These are phyloP conservation scores for Pseudoips prasinana DNA, from an alignment of 2,888 invertebrate genomes.

Conservation along the genomic window DNA sequence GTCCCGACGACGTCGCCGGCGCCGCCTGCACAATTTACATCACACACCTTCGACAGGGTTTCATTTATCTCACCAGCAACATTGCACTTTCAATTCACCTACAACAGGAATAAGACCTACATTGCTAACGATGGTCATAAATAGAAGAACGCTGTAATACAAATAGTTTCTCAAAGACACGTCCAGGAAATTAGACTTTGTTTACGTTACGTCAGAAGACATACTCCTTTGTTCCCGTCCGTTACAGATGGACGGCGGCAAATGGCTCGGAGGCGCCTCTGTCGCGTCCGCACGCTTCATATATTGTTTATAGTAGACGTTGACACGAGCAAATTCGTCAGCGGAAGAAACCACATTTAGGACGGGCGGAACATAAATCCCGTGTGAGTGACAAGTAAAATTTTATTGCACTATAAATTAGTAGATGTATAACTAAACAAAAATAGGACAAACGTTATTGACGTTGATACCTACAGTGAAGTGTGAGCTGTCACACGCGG, in stretches of 20 bases:
- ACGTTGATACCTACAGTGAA: slow-evolving; percentile 65
- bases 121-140: slow-evolving; percentile 15
- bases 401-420: slow-evolving; percentile 78
- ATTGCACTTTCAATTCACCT: slow-evolving; percentile 30
- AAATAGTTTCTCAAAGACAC: slow-evolving; percentile 45
- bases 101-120: slow-evolving; percentile 22
- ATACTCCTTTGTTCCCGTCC: slow-evolving; percentile 64
- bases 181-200: slow-evolving; percentile 76
- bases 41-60: slow-evolving; percentile 40
- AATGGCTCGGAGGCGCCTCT: slow-evolving; percentile 61
- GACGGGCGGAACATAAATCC: slow-evolving; percentile 72
- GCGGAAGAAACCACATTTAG: slow-evolving; percentile 78
- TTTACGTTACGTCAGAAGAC: slow-evolving; percentile 69
- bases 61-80: slow-evolving; percentile 29
- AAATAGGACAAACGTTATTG: slow-evolving; percentile 66
- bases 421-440: slow-evolving; percentile 64
- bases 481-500: slow-evolving; percentile 70
- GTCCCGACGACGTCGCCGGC: slow-evolving; percentile 72
- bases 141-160: slow-evolving; percentile 13
- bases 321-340: slow-evolving; percentile 77
- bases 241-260: slow-evolving; percentile 63
- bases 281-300: slow-evolving; percentile 56
- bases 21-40: slow-evolving; percentile 72
- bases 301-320: slow-evolving; percentile 55
- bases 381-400: slow-evolving; percentile 77